Evolutionary conservation across 2,797 vertebrate species (phyloP).

Genomic region (Sebastes goodei): DNA sequence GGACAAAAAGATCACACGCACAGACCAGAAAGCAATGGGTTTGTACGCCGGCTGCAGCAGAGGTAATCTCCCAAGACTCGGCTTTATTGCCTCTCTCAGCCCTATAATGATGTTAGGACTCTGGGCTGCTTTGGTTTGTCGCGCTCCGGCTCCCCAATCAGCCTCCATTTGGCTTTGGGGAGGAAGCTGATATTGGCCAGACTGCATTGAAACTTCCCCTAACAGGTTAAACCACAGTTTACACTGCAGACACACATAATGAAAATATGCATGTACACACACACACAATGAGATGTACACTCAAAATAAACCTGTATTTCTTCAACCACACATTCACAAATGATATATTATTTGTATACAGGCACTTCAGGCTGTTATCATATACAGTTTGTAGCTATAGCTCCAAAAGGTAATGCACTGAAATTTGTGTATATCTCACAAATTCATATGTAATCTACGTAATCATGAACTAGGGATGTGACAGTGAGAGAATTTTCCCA

Average conservation of each 20-base stretch:
- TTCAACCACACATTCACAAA: neutral
- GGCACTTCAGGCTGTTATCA: too few species aligned
- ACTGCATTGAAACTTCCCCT: conserved; percentile 73
- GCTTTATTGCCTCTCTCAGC: conserved; percentile 83
- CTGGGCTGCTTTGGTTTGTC: conserved; percentile 76
- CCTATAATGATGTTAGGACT: conserved; percentile 82
- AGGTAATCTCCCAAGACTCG: conserved; percentile 79
- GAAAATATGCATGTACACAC: conserved; percentile 14
- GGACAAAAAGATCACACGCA: conserved; percentile 66
- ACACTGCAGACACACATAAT: conserved; percentile 39
- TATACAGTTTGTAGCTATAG: too few species aligned
- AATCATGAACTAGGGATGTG: too few species aligned
- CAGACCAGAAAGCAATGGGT: conserved; percentile 68
- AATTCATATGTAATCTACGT: too few species aligned
- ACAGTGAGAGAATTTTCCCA: too few species aligned
- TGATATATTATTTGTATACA: neutral
- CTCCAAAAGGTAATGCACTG: too few species aligned
- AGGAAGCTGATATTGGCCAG: conserved; percentile 76
- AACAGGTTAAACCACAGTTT: conserved; percentile 78
- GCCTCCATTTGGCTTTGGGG: conserved; percentile 72
- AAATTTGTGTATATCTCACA: too few species aligned
- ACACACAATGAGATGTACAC: neutral
- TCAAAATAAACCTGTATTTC: neutral
- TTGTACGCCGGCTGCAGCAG: conserved; percentile 66
- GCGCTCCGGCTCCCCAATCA: conserved; percentile 71